Evolutionary conservation across 2,888 invertebrate genomes (phyloP).

Genomic region (Andrena minutula): DNA sequence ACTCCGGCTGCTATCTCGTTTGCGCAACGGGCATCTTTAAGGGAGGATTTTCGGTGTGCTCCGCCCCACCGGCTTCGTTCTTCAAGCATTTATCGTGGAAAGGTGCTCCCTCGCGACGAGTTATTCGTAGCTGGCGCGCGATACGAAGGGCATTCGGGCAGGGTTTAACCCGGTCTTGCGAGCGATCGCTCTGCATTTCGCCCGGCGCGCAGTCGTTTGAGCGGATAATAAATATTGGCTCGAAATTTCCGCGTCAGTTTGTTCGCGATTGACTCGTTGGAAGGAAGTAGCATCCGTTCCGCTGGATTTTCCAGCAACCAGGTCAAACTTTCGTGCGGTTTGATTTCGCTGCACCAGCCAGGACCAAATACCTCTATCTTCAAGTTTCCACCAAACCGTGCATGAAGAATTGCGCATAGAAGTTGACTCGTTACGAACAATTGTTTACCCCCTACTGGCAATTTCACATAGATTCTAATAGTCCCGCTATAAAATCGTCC

Average conservation of each 20-base stretch:
- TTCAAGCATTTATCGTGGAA: slow-evolving; percentile 21
- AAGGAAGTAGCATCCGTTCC: neutral
- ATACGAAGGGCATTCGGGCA: neutral
- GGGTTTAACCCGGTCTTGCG: neutral
- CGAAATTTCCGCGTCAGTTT: neutral
- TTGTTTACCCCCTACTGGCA: too few species aligned
- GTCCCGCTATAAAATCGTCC: too few species aligned
- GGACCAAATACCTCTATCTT: too few species aligned
- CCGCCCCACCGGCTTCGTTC: neutral
- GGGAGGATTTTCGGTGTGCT: slow-evolving; percentile 22
- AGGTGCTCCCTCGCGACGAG: slow-evolving; percentile 2
- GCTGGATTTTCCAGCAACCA: neutral
- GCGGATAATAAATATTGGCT: neutral
- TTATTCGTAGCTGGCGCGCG: neutral
- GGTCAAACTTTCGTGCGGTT: too few species aligned
- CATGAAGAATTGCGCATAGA: too few species aligned
- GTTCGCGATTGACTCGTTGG: neutral
- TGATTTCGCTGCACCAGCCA: too few species aligned
- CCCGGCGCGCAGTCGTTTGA: neutral
- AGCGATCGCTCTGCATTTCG: neutral
- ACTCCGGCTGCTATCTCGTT: slow-evolving; percentile 37
- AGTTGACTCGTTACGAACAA: too few species aligned
- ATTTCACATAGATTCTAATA: too few species aligned
- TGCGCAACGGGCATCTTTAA: slow-evolving; percentile 14
- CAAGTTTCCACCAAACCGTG: too few species aligned